Percentiles rank a stretch among this genome's conserved stretches.
Conservation (phyloP, 2,888 invertebrate genomes). For the Lamellibrachia satsuma region DNA sequence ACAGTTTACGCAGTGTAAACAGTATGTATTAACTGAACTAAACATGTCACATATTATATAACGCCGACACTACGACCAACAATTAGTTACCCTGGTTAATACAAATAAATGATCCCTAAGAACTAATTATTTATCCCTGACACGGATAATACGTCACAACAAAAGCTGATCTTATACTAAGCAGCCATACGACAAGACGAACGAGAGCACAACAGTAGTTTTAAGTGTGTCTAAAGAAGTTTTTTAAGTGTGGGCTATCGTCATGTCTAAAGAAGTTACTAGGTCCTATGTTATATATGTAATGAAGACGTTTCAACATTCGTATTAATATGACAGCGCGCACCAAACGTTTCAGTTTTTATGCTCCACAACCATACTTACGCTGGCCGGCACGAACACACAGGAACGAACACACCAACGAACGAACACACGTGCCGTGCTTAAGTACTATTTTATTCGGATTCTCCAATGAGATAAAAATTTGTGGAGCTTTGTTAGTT, state of each 20-base stretch:
- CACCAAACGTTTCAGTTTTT: neutral
- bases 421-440: neutral
- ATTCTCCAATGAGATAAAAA: neutral
- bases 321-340: neutral
- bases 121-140: neutral
- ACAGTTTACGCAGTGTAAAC: neutral
- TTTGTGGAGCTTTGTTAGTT: neutral
- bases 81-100: neutral
- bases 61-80: neutral
- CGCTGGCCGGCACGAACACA: neutral
- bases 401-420: neutral
- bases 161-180: neutral
- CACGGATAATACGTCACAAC: neutral
- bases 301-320: neutral
- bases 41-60: neutral
- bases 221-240: too few species aligned
- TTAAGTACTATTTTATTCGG: neutral
- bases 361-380: neutral
- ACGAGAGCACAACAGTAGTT: neutral
- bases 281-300: neutral
- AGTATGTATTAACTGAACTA: neutral
- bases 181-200: neutral
- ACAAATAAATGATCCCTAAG: neutral
- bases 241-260: neutral
- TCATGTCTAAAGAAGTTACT: neutral